These are phyloP conservation scores for Acrocephalus arundinaceus DNA, from an alignment of 2,113 vertebrate genomes.

Conservation along the genomic window DNA sequence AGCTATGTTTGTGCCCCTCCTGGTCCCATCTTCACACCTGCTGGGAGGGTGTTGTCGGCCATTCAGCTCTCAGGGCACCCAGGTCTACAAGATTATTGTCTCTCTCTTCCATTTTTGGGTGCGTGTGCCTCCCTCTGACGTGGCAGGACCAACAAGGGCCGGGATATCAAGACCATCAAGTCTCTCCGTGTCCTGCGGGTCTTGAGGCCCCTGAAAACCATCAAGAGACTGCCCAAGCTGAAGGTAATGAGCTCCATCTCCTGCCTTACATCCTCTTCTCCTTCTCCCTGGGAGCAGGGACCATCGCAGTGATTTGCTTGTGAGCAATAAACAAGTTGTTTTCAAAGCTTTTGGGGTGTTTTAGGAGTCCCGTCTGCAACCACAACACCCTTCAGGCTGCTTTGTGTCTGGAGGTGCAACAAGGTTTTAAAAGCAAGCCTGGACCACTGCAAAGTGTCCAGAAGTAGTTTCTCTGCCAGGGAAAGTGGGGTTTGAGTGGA, in stretches of 20 bases:
- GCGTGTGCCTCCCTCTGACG: not conserved
- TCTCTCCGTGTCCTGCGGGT: slow-evolving; percentile 94
- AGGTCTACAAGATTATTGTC: not conserved
- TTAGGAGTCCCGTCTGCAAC: not conserved
- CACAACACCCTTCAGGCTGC: not conserved
- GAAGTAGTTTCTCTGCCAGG: not conserved
- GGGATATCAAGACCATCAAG: slow-evolving; percentile 99
- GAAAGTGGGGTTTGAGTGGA: not conserved
- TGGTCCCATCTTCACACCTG: not conserved
- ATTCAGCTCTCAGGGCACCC: not conserved
- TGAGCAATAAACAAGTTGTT: not conserved
- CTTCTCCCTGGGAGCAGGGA: not conserved
- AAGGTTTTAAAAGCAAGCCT: not conserved
- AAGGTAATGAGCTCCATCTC: slow-evolving; percentile 77
- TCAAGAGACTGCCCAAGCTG: slow-evolving; percentile 97
- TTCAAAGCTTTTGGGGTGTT: not conserved
- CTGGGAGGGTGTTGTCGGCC: not conserved
- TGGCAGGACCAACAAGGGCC: slow-evolving; percentile 91
- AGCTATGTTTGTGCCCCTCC: not conserved
- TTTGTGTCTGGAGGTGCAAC: not conserved
- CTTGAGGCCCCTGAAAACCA: slow-evolving; percentile 94
- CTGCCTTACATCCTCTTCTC: not conserved
- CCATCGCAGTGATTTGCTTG: rapidly evolving
- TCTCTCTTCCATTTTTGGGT: slow-evolving; percentile 15
- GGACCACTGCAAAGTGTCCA: not conserved